These are phyloP conservation scores for Apamea epomidion DNA, from an alignment of 2,888 invertebrate genomes.

Conservation along the genomic window DNA sequence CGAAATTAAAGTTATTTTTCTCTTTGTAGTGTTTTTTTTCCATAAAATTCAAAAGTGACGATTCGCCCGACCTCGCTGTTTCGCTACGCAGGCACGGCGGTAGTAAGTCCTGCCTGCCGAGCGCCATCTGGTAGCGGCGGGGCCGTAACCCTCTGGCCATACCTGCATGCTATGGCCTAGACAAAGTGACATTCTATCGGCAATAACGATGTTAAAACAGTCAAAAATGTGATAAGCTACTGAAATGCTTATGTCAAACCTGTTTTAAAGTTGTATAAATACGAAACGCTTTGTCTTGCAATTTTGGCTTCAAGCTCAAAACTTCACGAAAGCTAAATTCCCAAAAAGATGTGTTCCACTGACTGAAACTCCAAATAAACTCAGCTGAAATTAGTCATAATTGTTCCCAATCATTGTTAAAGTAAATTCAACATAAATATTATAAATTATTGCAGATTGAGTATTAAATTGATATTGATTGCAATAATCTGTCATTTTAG, in stretches of 20 bases:
- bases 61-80: background rate
- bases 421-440: no score
- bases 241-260: background rate
- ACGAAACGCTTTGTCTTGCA: background rate
- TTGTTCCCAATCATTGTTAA: background rate
- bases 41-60: background rate
- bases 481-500: no score
- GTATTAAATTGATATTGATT: no score
- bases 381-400: background rate
- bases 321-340: no score
- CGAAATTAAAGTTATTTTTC: no score
- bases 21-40: no score
- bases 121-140: no score
- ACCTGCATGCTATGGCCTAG: background rate
- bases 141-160: no score
- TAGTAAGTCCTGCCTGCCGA: no score
- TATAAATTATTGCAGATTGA: no score
- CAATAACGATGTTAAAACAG: background rate
- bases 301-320: background rate
- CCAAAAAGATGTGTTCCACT: background rate
- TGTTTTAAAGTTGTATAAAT: background rate
- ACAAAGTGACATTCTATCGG: background rate
- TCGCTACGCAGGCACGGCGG: no score
- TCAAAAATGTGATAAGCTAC: background rate
- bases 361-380: background rate